A percentile compares a stretch with the other conserved stretches of the same genome.
phyloP scores from a whole-genome alignment of 2,113 vertebrate genomes.

The Trematocara marginatum region DNA sequence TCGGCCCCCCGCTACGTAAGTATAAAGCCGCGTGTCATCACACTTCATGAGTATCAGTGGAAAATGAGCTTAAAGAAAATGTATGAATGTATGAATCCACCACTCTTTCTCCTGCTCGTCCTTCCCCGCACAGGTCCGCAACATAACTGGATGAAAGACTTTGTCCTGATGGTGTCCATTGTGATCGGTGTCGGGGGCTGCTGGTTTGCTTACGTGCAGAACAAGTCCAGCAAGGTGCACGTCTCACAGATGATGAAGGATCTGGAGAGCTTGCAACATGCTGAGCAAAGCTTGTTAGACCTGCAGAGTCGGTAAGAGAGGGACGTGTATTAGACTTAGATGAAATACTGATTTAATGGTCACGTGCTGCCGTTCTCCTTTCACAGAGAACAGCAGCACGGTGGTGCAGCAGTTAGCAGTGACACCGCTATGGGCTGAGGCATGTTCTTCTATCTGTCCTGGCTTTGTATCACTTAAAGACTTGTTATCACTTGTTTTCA shows the following conservation, averaged over 20 bases:
- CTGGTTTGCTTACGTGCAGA: constrained; percentile 98
- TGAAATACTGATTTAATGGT: neutral
- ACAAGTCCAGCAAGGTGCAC: constrained; percentile 93
- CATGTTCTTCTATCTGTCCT: neutral
- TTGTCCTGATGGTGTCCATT: constrained; percentile 92
- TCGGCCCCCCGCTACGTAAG: constrained; percentile 93
- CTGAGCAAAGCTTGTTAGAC: constrained; percentile 90
- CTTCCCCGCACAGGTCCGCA: constrained; percentile 78
- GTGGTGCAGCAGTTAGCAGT: neutral
- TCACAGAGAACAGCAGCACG: neutral
- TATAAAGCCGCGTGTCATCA: constrained; percentile 10
- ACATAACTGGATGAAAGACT: constrained; percentile 99
- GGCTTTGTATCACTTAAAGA: neutral
- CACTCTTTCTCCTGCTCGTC: neutral
- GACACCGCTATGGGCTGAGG: neutral
- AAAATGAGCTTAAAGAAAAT: neutral
- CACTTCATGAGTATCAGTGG: neutral
- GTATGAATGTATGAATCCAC: neutral
- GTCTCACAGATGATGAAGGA: constrained; percentile 98
- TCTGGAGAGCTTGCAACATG: constrained; percentile 91
- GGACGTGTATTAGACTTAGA: neutral
- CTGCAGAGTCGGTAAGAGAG: constrained; percentile 86
- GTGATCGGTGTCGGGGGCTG: constrained; percentile 96
- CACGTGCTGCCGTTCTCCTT: neutral
- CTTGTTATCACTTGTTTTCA: neutral